Base-by-base conservation (phyloP, 37 sponge, comb jelly and placozoan genomes). In the Geodia barretti region DNA sequence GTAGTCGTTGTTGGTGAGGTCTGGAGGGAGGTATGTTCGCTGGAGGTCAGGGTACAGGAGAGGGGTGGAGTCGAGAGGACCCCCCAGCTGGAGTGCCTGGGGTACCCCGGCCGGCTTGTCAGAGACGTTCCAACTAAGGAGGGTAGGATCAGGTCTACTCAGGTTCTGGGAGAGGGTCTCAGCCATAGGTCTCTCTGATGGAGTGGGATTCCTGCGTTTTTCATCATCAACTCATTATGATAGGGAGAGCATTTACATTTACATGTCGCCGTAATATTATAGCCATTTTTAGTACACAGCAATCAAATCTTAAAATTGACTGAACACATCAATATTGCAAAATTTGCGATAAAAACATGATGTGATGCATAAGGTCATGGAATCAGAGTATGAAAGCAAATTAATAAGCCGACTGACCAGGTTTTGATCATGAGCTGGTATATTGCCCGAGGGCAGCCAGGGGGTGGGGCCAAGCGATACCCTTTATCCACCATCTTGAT, bases 21-120 rank as follows among this genome's bases (percentile, higher is more conserved):
- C 14, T 17, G 54, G 11, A 47, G 54, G 54, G 54, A 47, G 54
- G 14, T 47, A 47, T 7, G 54, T 47, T 14, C 54, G 7, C 54
- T 86, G 86, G 0, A 86, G 64, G 38, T 86, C 74, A 40, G 20
- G 76, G 78, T 79, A 86, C 19, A 86, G 79, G 1, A 72, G 42
- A 0, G 29, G 20, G 35, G 64, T 72, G 30, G 4, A 34, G 31
- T 77, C 30, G 54, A 86, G 86, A 28, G 23, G 26, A 41, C 79
- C 86, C 29, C 86, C 86, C 62, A 86, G 41, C 64, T 26, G 63
- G 59, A 41, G 23, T 36, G 79, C 78, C 72, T 73, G 67, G n/a
- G 77, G 73, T 28, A 64, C 63, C 0, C 23, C 67, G 41, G 54
- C 59, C 4, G 26, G 26, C 37, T 39, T 79, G 79, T 86, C 86